These are phyloP conservation scores for Sinocyclocheilus anophthalmus DNA, from an alignment of 2,113 vertebrate genomes.

Conservation along the genomic window DNA sequence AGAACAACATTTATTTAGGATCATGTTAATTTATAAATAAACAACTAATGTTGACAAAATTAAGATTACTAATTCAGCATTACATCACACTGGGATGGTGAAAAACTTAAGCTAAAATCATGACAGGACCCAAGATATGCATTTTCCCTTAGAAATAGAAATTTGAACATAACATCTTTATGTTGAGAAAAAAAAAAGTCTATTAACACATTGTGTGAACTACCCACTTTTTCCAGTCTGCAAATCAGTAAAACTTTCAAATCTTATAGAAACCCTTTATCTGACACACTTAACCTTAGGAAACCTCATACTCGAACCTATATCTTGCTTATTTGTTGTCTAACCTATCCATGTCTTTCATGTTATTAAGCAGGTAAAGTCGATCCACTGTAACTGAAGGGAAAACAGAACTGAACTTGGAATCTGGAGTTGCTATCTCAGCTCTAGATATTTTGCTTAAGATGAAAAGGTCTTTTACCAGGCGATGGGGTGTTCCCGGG, in stretches of 20 bases:
- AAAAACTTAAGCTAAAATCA: neutral
- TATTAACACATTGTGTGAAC: neutral
- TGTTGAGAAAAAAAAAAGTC: neutral
- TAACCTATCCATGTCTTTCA: neutral
- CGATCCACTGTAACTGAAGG: slow-evolving; percentile 2
- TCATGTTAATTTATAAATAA: no score
- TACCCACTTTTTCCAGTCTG: neutral
- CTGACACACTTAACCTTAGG: neutral
- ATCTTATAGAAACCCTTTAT: neutral
- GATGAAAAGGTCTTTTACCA: slow-evolving; percentile 67
- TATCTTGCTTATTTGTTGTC: neutral
- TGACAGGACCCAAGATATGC: neutral
- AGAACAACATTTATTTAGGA: neutral
- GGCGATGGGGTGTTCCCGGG: no score
- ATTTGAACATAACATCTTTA: neutral
- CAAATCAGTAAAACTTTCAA: neutral
- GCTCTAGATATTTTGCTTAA: slow-evolving; percentile 54
- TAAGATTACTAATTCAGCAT: neutral
- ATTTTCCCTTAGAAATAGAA: neutral
- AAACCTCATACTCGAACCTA: neutral
- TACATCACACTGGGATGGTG: neutral
- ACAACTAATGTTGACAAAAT: neutral
- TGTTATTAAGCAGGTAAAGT: neutral
- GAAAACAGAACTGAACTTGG: slow-evolving; percentile 1
- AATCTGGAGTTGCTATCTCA: slow-evolving; percentile 39